Evolutionary conservation across 1,140 invertebrate species (phyloP), one percentile per base, ranked within the genome.

Genomic region (Streblospio benedicti): DNA sequence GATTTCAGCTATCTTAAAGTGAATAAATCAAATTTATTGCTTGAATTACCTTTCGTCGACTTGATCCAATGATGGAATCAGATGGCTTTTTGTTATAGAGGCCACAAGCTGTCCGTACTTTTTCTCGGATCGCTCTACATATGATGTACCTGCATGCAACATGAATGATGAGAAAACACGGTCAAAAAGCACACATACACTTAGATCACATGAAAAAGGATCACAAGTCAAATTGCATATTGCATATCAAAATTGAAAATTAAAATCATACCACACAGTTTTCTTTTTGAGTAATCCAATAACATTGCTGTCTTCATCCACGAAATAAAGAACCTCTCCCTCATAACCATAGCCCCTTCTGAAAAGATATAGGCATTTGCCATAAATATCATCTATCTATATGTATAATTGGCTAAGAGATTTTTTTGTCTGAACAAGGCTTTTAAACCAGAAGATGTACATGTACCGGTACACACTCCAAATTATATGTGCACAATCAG

Each of bases 241-340:
- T 45, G 27, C 25, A 33, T 6, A 31, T 6, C n/a, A n/a, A 45
- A 16, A 31, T 54, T 33, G 18, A 9, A 31, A 6, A 9, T 31
- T 9, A 14, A 18, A 5, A 28, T 56, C 60, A 67, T 62, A 76
- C 80, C 80, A 81, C 28, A 73, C 67, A 14, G 79, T 80, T 67
- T 81, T 81, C 69, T 79, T 79, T 62, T 81, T 81, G 25, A 80
- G 61, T 4, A 81, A 41, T 16, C 80, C 80, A 58, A 81, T 77
- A 0, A 79, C 75, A 59, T 68, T 65, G 18, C 66, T 60, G 28
- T 70, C 45, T 25, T 61, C 60, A 62, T 80, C 78, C 6, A 80
- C 30, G 65, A 79, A 81, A 67, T 79, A 81, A 16, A 81, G 60
- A 2, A 81, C 80, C 63, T 77, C 74, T 5, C 80, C 80, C 67